These are phyloP conservation scores for Chloromyia formosa DNA, from an alignment of 2,888 invertebrate species.

Conservation along the genomic window DNA sequence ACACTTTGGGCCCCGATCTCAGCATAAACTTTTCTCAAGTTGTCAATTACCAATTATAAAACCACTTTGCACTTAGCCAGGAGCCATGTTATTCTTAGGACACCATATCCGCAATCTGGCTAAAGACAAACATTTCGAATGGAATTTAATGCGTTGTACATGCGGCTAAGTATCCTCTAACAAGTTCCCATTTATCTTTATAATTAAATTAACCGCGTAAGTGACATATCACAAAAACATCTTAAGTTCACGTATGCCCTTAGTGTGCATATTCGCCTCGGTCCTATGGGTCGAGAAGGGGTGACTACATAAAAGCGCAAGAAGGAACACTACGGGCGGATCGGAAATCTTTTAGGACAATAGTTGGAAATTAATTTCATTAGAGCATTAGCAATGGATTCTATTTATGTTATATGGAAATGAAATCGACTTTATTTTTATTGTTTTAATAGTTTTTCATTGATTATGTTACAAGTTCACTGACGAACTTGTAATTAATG, in stretches of 20 bases:
- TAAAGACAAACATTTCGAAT: slow-evolving; percentile 21
- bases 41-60: slow-evolving; percentile 35
- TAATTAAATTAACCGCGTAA: slow-evolving; percentile 38
- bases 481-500: too few species aligned
- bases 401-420: too few species aligned
- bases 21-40: not conserved
- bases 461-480: too few species aligned
- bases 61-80: slow-evolving; percentile 8
- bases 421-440: too few species aligned
- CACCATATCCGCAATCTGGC: not conserved
- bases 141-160: slow-evolving; percentile 1
- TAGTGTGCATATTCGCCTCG: not conserved
- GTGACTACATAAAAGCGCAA: too few species aligned
- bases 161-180: not conserved
- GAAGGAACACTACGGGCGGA: too few species aligned
- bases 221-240: not conserved
- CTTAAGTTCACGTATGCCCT: not conserved
- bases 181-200: slow-evolving; percentile 37
- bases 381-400: too few species aligned
- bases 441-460: too few species aligned
- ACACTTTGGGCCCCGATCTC: not conserved
- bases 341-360: too few species aligned
- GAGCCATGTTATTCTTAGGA: not conserved
- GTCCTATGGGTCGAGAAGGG: too few species aligned
- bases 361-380: too few species aligned